Conservation (phyloP, 2,888 invertebrate species). For the Dermolepida albohirtum region DNA sequence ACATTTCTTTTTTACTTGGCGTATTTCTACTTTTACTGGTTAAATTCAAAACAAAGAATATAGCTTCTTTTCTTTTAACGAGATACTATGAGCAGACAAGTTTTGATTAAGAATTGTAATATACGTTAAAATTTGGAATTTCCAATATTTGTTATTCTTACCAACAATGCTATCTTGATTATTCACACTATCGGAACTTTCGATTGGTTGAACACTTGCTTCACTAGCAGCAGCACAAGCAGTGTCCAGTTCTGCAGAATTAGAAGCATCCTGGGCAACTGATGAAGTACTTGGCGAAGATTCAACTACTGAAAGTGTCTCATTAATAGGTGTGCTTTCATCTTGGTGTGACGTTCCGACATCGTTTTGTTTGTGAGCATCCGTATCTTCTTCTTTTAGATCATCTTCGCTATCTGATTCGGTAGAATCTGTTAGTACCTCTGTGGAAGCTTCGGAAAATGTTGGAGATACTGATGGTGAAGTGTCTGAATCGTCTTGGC, state of each 20-base stretch:
- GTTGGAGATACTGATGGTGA: slow-evolving; percentile 60
- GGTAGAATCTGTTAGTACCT: slow-evolving; percentile 51
- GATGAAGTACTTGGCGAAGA: background rate
- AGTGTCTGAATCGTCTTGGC: slow-evolving; percentile 50
- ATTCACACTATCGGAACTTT: background rate
- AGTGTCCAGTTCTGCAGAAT: slow-evolving; percentile 8
- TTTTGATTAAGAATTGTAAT: too few relatives aligned
- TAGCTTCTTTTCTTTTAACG: too few relatives aligned
- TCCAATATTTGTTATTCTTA: background rate
- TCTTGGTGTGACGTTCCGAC: background rate
- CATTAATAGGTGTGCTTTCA: slow-evolving; percentile 7
- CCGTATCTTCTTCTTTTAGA: background rate
- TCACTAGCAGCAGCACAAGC: background rate
- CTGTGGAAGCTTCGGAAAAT: slow-evolving; percentile 54
- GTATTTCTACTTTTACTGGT: too few relatives aligned
- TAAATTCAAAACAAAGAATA: too few relatives aligned
- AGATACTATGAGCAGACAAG: too few relatives aligned
- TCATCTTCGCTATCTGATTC: slow-evolving; percentile 43
- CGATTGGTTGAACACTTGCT: slow-evolving; percentile 7
- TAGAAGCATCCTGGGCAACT: slow-evolving; percentile 1
- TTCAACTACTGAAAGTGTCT: background rate
- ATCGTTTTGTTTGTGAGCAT: slow-evolving; percentile 3
- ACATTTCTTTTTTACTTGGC: too few relatives aligned
- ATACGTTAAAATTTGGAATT: too few relatives aligned
- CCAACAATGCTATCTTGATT: slow-evolving; percentile 19